These are phyloP conservation scores for Cryptomyrus ogoouensis DNA, from an alignment of 2,113 vertebrate genomes.

Conservation along the genomic window DNA sequence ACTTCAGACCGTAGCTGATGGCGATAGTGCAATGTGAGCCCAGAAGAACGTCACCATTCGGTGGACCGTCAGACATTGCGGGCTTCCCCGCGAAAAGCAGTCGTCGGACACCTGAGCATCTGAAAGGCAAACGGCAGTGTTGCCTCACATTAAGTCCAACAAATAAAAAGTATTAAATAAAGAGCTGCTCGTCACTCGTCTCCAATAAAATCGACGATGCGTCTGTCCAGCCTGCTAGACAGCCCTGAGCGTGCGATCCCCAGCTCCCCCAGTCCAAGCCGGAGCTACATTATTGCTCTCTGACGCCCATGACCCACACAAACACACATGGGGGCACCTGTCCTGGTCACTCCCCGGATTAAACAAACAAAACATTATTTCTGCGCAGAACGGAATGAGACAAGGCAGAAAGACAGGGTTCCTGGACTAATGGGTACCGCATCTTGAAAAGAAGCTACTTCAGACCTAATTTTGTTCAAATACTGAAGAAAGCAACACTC, in stretches of 20 bases:
- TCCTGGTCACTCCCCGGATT: background rate
- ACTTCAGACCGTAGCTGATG: background rate
- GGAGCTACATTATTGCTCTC: conserved; percentile 49
- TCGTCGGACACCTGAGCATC: conserved; percentile 52
- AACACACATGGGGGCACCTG: background rate
- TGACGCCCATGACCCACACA: conserved; percentile 32
- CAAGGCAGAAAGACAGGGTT: conserved; percentile 3
- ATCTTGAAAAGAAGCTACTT: conserved; percentile 40
- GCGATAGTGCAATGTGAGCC: conserved; percentile 29
- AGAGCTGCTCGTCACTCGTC: conserved; percentile 25
- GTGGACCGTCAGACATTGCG: conserved; percentile 38
- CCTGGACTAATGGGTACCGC: conserved; percentile 50
- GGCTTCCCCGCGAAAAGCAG: conserved; percentile 1
- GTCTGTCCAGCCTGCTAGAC: conserved; percentile 65
- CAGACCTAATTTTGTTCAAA: conserved; percentile 15
- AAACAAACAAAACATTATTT: background rate
- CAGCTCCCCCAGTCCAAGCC: background rate
- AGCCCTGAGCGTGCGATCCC: conserved; percentile 43
- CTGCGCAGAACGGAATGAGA: background rate
- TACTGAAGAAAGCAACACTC: background rate
- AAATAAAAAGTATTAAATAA: conserved; percentile 32
- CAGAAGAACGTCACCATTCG: conserved; percentile 41
- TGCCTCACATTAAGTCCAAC: conserved; percentile 30
- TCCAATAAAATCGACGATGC: conserved; percentile 19
- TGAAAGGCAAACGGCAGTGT: conserved; percentile 32